These are phyloP conservation scores for Dysidea cf. avara DNA, from an alignment of 37 sponge, comb jelly and placozoan genomes.

Conservation along the genomic window DNA sequence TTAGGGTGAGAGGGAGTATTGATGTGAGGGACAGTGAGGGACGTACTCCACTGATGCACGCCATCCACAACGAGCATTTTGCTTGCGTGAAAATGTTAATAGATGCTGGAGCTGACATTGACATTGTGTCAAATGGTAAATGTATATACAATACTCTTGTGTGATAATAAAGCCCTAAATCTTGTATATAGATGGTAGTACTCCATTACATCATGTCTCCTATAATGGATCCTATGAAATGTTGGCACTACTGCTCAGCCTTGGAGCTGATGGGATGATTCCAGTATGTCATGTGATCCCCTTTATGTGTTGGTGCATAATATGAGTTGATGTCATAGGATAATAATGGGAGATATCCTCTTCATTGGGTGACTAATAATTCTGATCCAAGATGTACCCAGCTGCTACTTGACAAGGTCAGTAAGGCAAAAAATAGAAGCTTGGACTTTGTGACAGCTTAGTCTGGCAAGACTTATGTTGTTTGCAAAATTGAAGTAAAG, in stretches of 20 bases:
- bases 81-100: conserved; percentile 65
- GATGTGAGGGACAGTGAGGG: conserved; percentile 74
- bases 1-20: conserved; percentile 39
- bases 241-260: conserved; percentile 63
- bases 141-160: not conserved
- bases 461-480: too few species aligned
- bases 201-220: not conserved
- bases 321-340: conserved; percentile 57
- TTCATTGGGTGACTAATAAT: conserved; percentile 83
- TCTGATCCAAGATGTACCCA: conserved; percentile 33
- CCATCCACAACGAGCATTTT: conserved; percentile 60
- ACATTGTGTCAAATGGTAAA: conserved; percentile 48
- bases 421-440: too few species aligned
- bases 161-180: not conserved
- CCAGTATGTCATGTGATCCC: conserved; percentile 13
- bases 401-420: conserved; percentile 66
- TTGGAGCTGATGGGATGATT: conserved; percentile 62
- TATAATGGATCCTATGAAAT: conserved; percentile 17
- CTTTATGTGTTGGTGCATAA: too few species aligned
- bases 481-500: too few species aligned
- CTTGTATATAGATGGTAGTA: not conserved
- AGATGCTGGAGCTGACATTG: conserved; percentile 69
- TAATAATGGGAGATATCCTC: conserved; percentile 61
- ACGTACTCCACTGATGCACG: conserved; percentile 83
- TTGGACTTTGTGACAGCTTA: too few species aligned